Evolutionary conservation across 2,797 vertebrate genomes (phyloP).

Genomic region (Chaenodraco wilsoni): DNA sequence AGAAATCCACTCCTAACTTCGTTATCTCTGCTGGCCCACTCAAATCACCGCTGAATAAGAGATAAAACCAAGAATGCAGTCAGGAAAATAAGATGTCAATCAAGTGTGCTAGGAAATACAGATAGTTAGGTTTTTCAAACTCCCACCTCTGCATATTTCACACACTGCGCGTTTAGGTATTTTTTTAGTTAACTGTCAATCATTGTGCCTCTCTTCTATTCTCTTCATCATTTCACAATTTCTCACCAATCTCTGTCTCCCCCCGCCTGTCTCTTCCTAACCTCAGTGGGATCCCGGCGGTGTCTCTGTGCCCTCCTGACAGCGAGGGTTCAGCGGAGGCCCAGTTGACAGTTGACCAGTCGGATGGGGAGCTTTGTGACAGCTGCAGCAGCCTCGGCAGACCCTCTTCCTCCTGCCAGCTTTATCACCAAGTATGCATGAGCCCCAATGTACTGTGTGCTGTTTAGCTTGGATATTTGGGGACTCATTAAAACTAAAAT

Average conservation of each 20-base stretch:
- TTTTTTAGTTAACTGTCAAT: conserved; percentile 11
- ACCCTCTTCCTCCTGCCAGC: conserved; percentile 80
- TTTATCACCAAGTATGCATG: conserved; percentile 79
- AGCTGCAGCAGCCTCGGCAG: conserved; percentile 80
- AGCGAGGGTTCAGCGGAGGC: conserved; percentile 64
- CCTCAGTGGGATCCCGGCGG: conserved; percentile 80
- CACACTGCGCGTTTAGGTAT: conserved; percentile 12
- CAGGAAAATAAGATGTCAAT: conserved; percentile 17
- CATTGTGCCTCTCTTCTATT: background rate
- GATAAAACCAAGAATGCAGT: conserved; percentile 15
- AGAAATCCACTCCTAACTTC: conserved; percentile 58
- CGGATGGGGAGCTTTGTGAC: conserved; percentile 75
- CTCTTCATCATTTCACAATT: background rate
- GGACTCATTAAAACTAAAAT: conserved; percentile 25
- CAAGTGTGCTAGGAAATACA: background rate
- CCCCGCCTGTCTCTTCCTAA: conserved; percentile 5
- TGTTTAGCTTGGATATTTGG: conserved; percentile 21
- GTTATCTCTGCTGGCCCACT: conserved; percentile 40
- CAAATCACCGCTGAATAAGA: conserved; percentile 17
- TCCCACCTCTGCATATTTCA: conserved; percentile 2
- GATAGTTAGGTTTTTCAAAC: conserved; percentile 5
- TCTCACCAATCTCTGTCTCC: background rate
- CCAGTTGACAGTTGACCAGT: conserved; percentile 69
- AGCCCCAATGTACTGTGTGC: conserved; percentile 13
- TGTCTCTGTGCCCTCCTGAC: conserved; percentile 84